Evolutionary conservation across 2,113 vertebrate species (phyloP), one percentile per base, ranked within the genome.

Genomic region (Ceyx melanurus): DNA sequence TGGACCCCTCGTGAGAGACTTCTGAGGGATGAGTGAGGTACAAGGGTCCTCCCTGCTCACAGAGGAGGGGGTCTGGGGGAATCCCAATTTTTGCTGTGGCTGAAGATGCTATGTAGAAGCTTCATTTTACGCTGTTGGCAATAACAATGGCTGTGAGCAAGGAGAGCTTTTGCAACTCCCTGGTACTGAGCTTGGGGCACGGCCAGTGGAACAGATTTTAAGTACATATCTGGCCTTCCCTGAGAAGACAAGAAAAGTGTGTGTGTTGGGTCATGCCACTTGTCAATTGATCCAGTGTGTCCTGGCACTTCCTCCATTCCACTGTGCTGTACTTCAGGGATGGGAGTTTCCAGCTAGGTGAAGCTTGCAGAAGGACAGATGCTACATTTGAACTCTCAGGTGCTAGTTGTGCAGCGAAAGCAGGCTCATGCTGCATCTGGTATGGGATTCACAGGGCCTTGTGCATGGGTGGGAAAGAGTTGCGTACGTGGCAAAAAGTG

Each of bases 321-420:
- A 11, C 56, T 0, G 0, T 54, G 90, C 90, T 33, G 3, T 23
- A 64, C 84, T 74, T 51, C 68, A 20, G 85, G 87, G 72, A 28
- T 28, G 78, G 89, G 94, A 88, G 72, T 93, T 95, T 89, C 94
- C 84, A 85, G 82, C 60, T 90, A 86, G 82, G 89, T 82, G 72
- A 23, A 73, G 82, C 48, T 91, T 72, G 64, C 91, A 72, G 50
- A 51, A 51, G 48, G 82, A 10, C 50, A 43, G 64, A 82, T 92
- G 91, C 93, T 73, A 74, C 57, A 10, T 18, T 78, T 48, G 72
- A 87, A 60, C 75, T 83, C 76, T 0, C 7, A 88, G 68, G 75
- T 46, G 53, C 26, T 43, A 68, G 48, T 40, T 46, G 62, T 89
- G 56, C 78, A 77, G 89, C 11, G 13, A 80, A 92, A 95, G 88